A percentile compares a stretch with the other conserved stretches of the same genome.
phyloP scores from a whole-genome alignment of 2,113 vertebrate genomes.

The Trogon melanurus region DNA sequence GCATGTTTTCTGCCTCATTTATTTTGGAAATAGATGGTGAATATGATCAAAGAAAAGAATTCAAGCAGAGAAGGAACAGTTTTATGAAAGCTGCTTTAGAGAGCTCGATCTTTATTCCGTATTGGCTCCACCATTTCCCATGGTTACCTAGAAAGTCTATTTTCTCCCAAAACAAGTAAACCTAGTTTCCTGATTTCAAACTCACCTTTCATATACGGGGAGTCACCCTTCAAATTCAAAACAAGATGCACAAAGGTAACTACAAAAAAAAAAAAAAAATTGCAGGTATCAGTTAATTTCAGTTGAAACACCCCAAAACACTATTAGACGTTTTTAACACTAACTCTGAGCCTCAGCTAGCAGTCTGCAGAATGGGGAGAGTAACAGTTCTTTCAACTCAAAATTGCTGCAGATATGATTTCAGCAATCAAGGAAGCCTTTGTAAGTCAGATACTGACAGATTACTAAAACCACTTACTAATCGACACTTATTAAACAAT shows the following conservation, averaged over 20 bases:
- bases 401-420: neutral
- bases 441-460: neutral
- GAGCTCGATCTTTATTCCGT: neutral
- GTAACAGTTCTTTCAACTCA: neutral
- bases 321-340: neutral
- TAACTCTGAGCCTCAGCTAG: neutral
- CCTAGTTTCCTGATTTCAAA: neutral
- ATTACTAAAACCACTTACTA: neutral
- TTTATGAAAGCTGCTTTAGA: neutral
- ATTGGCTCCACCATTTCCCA: neutral
- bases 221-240: neutral
- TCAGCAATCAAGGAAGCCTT: neutral
- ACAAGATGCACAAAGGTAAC: neutral
- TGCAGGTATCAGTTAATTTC: neutral
- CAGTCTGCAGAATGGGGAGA: neutral
- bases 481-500: neutral
- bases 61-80: neutral
- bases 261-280: neutral
- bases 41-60: neutral
- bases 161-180: neutral
- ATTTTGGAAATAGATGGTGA: neutral
- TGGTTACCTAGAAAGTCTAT: fast-evolving
- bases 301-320: neutral
- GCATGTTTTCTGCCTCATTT: neutral
- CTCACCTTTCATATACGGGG: neutral